Percentiles rank a stretch among this genome's conserved stretches.
These are phyloP conservation scores for Isurus oxyrinchus DNA, from an alignment of 2,113 vertebrate genomes.

Conservation along the genomic window DNA sequence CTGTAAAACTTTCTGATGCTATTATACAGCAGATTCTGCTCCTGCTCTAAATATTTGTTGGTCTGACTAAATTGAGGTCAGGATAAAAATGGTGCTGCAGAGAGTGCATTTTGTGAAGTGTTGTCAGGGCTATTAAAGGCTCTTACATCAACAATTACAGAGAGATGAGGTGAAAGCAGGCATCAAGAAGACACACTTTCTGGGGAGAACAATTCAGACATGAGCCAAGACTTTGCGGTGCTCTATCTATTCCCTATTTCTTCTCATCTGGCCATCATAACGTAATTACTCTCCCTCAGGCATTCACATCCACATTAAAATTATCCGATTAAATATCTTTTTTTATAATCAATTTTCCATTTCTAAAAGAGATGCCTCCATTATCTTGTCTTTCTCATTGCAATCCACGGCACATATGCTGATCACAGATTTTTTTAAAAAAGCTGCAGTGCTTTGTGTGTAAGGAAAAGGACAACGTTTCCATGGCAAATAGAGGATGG, in stretches of 20 bases:
- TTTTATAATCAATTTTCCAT: constrained; percentile 22
- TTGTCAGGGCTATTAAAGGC: not conserved
- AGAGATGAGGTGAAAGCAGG: not conserved
- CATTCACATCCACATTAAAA: constrained; percentile 15
- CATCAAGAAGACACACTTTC: not conserved
- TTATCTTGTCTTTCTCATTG: not conserved
- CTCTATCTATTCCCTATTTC: not conserved
- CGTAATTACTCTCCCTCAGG: not conserved
- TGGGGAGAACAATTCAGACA: not conserved
- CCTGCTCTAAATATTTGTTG: not conserved
- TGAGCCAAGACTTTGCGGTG: not conserved
- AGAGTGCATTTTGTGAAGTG: not conserved
- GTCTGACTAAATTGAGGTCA: not conserved
- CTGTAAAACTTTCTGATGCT: too few species aligned
- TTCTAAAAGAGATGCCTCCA: not conserved
- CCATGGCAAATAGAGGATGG: not conserved
- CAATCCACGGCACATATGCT: not conserved
- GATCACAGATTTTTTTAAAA: not conserved
- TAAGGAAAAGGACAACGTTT: not conserved
- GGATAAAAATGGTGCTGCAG: not conserved
- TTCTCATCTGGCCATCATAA: not conserved
- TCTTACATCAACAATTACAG: not conserved
- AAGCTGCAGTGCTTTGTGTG: not conserved
- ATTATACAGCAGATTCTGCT: not conserved
- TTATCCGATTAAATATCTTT: not conserved